Percentiles rank a stretch among this genome's conserved stretches.
These are phyloP conservation scores for Sus cebifrons DNA, from an alignment of 2,797 vertebrate genomes.

Conservation along the genomic window DNA sequence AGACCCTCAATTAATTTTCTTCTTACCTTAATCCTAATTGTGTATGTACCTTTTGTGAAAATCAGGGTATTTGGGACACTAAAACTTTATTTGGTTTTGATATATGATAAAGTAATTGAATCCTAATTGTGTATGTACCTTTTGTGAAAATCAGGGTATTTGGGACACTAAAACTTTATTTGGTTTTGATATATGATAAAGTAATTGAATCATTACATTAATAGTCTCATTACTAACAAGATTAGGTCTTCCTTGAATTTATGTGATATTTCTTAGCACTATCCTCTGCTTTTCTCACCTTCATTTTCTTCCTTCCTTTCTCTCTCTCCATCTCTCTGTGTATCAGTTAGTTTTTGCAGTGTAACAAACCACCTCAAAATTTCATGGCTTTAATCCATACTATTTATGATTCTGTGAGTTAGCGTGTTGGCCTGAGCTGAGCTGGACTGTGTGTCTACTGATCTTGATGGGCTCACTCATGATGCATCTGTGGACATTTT, in stretches of 20 bases:
- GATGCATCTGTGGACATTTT: neutral
- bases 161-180: neutral
- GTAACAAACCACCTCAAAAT: neutral
- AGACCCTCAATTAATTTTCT: slow-evolving; percentile 24
- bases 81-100: slow-evolving; percentile 37
- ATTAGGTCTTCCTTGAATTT: neutral
- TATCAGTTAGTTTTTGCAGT: slow-evolving; percentile 7
- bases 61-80: neutral
- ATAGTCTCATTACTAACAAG: neutral
- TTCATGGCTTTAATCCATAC: neutral
- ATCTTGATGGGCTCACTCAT: neutral
- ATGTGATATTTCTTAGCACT: neutral
- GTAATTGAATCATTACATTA: slow-evolving; percentile 28
- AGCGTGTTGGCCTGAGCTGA: neutral
- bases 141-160: slow-evolving; percentile 26
- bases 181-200: neutral
- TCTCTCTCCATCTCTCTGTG: neutral
- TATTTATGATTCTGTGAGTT: neutral
- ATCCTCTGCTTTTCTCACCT: neutral
- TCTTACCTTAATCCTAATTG: neutral
- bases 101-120: slow-evolving; percentile 20
- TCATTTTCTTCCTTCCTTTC: neutral
- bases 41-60: neutral
- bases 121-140: neutral
- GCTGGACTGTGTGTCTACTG: neutral